phyloP scores from a whole-genome alignment of 1,140 invertebrate genomes.

The Stegodyphus dumicola region DNA sequence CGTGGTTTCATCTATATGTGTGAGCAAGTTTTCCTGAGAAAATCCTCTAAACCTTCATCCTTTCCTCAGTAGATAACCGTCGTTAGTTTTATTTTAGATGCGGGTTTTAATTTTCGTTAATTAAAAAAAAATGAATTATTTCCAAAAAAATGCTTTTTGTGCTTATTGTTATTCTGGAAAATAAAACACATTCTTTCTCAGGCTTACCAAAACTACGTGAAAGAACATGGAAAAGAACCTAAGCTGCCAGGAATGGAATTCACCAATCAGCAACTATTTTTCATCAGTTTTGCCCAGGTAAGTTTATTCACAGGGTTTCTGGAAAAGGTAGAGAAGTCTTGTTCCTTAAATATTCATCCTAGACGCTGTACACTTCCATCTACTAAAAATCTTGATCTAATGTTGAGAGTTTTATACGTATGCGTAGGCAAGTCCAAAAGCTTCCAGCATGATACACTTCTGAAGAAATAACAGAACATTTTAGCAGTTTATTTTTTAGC shows the following conservation, averaged over 20 bases:
- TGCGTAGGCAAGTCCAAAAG: not conserved
- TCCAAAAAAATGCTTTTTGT: no score
- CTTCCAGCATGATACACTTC: no score
- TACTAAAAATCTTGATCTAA: not conserved
- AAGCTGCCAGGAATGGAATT: constrained; percentile 67
- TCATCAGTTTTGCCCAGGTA: constrained; percentile 68
- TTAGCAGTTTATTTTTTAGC: no score
- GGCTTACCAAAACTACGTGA: constrained; percentile 46
- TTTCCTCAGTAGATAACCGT: no score
- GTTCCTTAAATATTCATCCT: not conserved
- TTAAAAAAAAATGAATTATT: no score
- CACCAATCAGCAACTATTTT: constrained; percentile 67
- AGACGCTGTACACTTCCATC: not conserved
- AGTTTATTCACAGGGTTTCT: not conserved
- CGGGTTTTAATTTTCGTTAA: no score
- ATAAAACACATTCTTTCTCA: not conserved
- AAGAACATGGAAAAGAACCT: constrained; percentile 59
- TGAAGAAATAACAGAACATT: no score
- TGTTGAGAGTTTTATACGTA: not conserved
- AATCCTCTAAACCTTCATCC: no score
- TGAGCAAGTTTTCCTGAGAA: no score
- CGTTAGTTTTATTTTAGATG: no score
- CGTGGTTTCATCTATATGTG: no score
- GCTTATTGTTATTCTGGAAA: not conserved
- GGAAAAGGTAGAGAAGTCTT: no score